Conservation (phyloP, 2,888 invertebrate genomes). For the Galeruca laticollis region DNA sequence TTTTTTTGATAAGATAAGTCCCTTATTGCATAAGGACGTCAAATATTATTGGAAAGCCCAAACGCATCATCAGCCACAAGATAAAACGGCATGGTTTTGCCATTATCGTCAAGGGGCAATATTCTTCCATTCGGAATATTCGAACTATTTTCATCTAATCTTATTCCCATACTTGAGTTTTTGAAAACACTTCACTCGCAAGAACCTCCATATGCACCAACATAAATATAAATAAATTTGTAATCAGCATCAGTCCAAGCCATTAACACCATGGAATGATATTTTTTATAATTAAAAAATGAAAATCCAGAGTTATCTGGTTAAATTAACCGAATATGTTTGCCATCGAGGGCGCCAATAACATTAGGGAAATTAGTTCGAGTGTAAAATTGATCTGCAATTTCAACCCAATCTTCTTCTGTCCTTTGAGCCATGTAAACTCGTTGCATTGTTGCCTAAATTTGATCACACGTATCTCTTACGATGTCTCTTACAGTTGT, state of each 20-base stretch:
- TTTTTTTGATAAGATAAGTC: conserved; percentile 42
- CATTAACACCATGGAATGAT: no score
- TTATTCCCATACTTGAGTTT: conserved; percentile 53
- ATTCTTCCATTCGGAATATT: conserved; percentile 49
- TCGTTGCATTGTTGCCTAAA: conserved; percentile 50
- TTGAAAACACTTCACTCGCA: conserved; percentile 53
- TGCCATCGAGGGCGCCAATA: no score
- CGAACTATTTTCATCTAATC: conserved; percentile 44
- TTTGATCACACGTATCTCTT: no score
- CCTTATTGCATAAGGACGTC: conserved; percentile 55
- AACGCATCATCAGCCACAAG: conserved; percentile 57
- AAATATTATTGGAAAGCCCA: conserved; percentile 52
- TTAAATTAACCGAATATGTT: no score
- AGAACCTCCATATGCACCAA: conserved; percentile 50
- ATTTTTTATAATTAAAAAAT: no score
- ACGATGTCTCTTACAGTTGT: no score
- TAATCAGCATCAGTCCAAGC: no score
- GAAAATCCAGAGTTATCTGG: no score
- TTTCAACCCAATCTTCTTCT: conserved; percentile 50
- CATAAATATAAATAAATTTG: no score
- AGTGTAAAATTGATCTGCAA: no score
- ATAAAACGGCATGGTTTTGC: conserved; percentile 50
- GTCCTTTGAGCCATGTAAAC: conserved; percentile 34
- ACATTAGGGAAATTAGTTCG: no score
- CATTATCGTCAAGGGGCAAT: conserved; percentile 51